Base-by-base conservation (phyloP, 2,888 invertebrate genomes). In the Andrena camellia region DNA sequence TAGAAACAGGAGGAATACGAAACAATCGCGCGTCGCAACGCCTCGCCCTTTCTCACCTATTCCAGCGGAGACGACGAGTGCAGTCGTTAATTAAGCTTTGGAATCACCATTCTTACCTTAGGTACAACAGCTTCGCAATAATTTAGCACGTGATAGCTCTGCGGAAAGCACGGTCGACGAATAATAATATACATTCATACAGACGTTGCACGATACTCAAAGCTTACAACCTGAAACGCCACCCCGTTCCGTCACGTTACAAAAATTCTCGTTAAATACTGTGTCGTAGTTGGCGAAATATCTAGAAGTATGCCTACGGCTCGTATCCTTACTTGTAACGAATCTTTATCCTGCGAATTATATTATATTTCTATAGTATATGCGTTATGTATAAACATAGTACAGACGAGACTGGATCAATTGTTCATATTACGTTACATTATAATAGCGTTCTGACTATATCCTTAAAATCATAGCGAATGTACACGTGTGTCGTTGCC, bases 211-310 rank as follows among this genome's bases (percentile, higher is more conserved):
- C 86, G 77, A 79, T 82, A 83, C 59, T 84, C 67, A 85, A 57
- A 85, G 81, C 79, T 81, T 79, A 79, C 78, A 71, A 66, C 4
- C 59, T 20, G 67, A 74, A 73, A 71, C 54, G 29, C 33, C 6
- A 33, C 17, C 7, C 50, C 29, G 48, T 81, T 29, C 68, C 75
- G 57, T 67, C 64, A 31, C 35, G 66, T 81, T 78, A 77, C 70
- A 89, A 73, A 86, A 88, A 72, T 77, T 68, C 83, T 86, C 86
- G 88, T 92, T 93, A 92, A 93, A 94, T 94, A 93, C 94, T 93
- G 93, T 90, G 87, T 92, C 90, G 92, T 93, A 93, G 90, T 93
- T 94, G 92, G 93, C 93, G 91, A 91, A 91, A 91, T 91, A 91
- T 88, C 90, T 92, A 92, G 90, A 87, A 84, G 70, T 88, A 89